phyloP scores from a whole-genome alignment of 64 coral and sea anemone genomes.

The Astreopora myriophthalma region DNA sequence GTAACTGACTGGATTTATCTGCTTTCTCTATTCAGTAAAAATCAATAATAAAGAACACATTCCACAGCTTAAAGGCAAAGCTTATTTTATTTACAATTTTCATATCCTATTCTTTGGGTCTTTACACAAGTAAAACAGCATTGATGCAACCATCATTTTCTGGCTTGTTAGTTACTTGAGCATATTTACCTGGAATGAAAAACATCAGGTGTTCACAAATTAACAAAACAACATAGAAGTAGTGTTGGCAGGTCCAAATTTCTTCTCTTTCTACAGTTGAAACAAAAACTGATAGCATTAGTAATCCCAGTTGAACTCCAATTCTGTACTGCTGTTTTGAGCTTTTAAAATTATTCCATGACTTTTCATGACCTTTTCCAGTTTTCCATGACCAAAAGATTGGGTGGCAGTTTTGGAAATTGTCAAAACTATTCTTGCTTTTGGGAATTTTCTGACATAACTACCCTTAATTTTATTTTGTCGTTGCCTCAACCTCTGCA shows the following conservation, averaged over 20 bases:
- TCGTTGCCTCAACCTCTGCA: too few species aligned
- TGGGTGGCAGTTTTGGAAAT: too few species aligned
- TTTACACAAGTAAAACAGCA: constrained; percentile 96
- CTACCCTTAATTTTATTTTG: too few species aligned
- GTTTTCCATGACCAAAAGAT: too few species aligned
- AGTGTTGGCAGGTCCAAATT: not conserved
- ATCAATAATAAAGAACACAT: not conserved
- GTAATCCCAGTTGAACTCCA: too few species aligned
- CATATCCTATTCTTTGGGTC: not conserved
- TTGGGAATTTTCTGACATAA: too few species aligned
- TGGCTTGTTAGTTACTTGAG: constrained; percentile 99
- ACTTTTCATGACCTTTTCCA: too few species aligned
- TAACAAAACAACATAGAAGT: not conserved
- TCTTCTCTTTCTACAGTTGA: not conserved
- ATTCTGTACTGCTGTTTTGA: too few species aligned
- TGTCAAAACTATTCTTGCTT: too few species aligned
- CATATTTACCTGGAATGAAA: constrained; percentile 90
- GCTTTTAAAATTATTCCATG: too few species aligned
- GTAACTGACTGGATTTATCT: not conserved
- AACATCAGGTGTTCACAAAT: not conserved
- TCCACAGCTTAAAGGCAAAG: not conserved
- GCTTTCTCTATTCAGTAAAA: not conserved
- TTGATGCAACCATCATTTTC: constrained; percentile 99
- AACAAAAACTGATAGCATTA: too few species aligned
- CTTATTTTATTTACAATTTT: constrained; percentile 44